Percentiles rank a stretch among this genome's conserved stretches.
Conservation (phyloP, 2,113 vertebrate genomes). For the Erinaceus europaeus region DNA sequence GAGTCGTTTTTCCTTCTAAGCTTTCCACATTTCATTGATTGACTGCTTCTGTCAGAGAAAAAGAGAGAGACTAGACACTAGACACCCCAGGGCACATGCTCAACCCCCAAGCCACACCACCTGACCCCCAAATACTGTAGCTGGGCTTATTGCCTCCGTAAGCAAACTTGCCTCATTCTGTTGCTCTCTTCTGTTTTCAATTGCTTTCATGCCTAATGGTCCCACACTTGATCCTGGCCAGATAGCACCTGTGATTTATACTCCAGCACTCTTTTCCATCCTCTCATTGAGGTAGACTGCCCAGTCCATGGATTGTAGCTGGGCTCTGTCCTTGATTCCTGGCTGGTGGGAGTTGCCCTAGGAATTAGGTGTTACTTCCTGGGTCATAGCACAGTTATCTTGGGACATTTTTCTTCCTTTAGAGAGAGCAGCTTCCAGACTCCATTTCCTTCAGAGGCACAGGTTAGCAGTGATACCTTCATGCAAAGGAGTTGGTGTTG, state of each 20-base stretch:
- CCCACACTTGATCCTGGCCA: neutral
- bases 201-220: neutral
- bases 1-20: too few relatives aligned
- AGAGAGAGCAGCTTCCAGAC: neutral
- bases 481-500: too few relatives aligned
- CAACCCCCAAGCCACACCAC: too few relatives aligned
- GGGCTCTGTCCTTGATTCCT: neutral
- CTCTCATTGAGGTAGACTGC: neutral
- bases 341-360: neutral
- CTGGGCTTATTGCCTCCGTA: neutral
- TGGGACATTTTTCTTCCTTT: neutral
- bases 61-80: too few relatives aligned
- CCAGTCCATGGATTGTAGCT: neutral
- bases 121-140: too few relatives aligned
- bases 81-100: too few relatives aligned
- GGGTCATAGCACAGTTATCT: neutral
- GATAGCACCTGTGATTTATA: neutral
- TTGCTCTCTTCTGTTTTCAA: neutral
- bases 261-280: neutral
- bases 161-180: neutral
- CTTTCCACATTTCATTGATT: too few relatives aligned
- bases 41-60: too few relatives aligned
- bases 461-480: accelerated
- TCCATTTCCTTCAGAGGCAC: neutral
- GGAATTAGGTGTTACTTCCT: too few relatives aligned